A percentile compares a stretch with the other conserved stretches of the same genome.
These are phyloP conservation scores for Salvator merianae DNA, from an alignment of 2,113 vertebrate genomes.

Conservation along the genomic window DNA sequence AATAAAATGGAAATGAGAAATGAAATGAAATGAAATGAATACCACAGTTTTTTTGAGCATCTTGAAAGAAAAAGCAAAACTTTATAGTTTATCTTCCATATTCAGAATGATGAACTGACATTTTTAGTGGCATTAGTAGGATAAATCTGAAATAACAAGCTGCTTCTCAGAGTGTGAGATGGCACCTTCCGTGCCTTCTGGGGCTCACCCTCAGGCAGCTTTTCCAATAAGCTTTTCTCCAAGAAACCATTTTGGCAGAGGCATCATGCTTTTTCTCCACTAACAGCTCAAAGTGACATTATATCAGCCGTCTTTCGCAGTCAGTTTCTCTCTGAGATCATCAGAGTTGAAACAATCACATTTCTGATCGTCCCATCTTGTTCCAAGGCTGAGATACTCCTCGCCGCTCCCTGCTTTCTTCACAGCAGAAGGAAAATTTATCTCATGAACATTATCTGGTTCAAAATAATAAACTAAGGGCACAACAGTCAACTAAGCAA, in stretches of 20 bases:
- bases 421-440: not conserved
- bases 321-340: slow-evolving; percentile 39
- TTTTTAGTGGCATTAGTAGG: not conserved
- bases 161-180: not conserved
- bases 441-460: not conserved
- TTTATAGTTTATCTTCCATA: not conserved
- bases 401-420: not conserved
- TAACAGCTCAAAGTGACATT: slow-evolving; percentile 14
- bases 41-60: not conserved
- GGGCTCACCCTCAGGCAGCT: not conserved
- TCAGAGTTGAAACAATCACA: slow-evolving; percentile 39
- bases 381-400: slow-evolving; percentile 12
- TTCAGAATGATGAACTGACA: not conserved
- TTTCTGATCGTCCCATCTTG: slow-evolving; percentile 27
- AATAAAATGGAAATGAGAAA: no score
- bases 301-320: slow-evolving; percentile 26
- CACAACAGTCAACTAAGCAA: not conserved
- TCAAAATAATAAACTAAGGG: slow-evolving; percentile 12
- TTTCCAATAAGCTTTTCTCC: slow-evolving; percentile 37
- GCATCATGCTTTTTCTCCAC: not conserved
- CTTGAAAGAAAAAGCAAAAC: not conserved
- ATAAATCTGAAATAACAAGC: not conserved
- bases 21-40: no score
- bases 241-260: slow-evolving; percentile 17
- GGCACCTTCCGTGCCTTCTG: not conserved